Percentiles rank a stretch among this genome's conserved stretches.
Evolutionary conservation across 2,797 vertebrate species (phyloP).

Genomic region (Lepidocolaptes lacrymiger): DNA sequence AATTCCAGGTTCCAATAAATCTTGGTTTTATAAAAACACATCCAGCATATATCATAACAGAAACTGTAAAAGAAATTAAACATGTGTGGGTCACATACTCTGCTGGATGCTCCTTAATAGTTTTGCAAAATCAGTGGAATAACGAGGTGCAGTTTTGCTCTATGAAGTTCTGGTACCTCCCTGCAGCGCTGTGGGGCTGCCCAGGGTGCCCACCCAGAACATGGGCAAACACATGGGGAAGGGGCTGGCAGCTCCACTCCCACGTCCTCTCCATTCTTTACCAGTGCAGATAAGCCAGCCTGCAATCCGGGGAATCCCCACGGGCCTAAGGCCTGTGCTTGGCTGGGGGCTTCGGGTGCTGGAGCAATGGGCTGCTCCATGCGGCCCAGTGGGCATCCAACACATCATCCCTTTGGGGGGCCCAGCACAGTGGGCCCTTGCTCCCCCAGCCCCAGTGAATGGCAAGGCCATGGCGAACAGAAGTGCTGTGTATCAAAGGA

Average conservation of each 20-base stretch:
- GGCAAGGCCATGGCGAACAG: neutral
- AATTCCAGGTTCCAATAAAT: conserved; percentile 59
- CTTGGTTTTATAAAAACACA: conserved; percentile 24
- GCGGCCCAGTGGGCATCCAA: fast-evolving
- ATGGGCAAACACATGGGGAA: fast-evolving
- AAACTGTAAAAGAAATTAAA: conserved; percentile 53
- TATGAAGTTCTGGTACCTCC: neutral
- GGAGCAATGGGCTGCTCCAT: neutral
- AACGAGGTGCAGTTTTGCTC: neutral
- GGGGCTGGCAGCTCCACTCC: neutral
- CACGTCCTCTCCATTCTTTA: fast-evolving
- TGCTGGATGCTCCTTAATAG: neutral
- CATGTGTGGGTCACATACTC: conserved; percentile 31
- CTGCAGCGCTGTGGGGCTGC: neutral
- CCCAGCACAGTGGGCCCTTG: neutral
- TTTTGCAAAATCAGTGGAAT: neutral
- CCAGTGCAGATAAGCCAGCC: no score
- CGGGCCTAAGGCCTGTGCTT: fast-evolving
- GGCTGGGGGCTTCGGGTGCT: fast-evolving
- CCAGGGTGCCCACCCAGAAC: neutral
- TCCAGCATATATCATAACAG: conserved; percentile 32
- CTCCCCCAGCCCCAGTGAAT: neutral
- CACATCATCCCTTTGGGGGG: neutral
- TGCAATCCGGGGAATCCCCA: neutral
- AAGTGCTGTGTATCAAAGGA: neutral